Evolutionary conservation across 1,140 invertebrate species (phyloP), one percentile per base, ranked within the genome.

Genomic region (Neodiprion lecontei): DNA sequence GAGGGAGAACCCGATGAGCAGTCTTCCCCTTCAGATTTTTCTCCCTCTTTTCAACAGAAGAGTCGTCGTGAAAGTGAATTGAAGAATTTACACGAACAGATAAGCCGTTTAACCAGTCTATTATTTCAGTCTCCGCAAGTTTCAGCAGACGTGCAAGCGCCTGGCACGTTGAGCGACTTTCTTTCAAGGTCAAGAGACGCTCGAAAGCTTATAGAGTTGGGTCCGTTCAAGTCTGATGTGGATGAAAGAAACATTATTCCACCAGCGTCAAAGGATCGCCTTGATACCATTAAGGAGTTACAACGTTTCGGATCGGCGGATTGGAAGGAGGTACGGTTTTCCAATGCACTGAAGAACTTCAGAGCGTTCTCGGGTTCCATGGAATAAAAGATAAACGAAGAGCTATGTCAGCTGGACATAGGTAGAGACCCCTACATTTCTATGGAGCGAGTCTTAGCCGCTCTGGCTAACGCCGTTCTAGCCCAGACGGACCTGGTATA

Each of bases 371-470:
- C 79, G 2, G 80, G 78, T 12, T 81, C 79, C 72, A 48, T 70
- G 9, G 76, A 80, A 4, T 72, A 79, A 11, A 75, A 79, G 65
- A 69, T 77, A 11, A 81, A 81, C 67, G 79, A 80, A 50, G 80
- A 81, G 48, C 17, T 81, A 9, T 79, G 79, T 72, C 61, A 75
- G 40, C 67, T 80, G 0, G 61, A 77, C 50, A 77, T 72, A 53
- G 70, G 70, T 1, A 79, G 75, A 21, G 70, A 73, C 73, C 66
- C 69, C 48, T 65, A 78, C 28, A 21, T 50, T 9, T 69, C 76
- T 10, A 76, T 77, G 0, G 82, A 83, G 11, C 53, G 76, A 1
- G 61, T 78, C 21, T 23, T 83, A 49, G 77, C 77, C 9, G 80
- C 74, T 10, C 67, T 82, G 49, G 69, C 78, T 9, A 83, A 81